A percentile compares a stretch with the other conserved stretches of the same genome.
phyloP scores from a whole-genome alignment of 2,113 vertebrate genomes.

The Pterocles burchelli region DNA sequence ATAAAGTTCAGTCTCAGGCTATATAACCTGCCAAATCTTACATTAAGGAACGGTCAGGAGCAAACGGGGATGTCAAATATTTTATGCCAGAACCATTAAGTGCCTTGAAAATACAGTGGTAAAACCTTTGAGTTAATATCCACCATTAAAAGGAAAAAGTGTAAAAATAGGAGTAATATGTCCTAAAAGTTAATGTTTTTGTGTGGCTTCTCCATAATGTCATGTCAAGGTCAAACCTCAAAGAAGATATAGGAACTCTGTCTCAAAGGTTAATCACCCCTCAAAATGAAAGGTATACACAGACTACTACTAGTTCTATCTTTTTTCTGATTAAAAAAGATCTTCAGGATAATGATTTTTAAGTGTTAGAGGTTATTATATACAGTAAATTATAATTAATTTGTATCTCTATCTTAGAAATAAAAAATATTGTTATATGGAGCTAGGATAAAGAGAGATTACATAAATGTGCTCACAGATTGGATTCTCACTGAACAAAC shows the following conservation, averaged over 20 bases:
- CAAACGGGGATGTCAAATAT: not conserved
- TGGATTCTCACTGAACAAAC: not conserved
- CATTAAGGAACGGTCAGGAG: not conserved
- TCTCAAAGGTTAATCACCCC: not conserved
- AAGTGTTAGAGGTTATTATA: not conserved
- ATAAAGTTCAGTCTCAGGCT: not conserved
- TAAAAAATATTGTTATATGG: not conserved
- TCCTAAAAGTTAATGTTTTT: not conserved
- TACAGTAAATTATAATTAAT: not conserved
- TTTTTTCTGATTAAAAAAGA: not conserved
- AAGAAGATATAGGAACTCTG: not conserved
- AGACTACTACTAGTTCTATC: not conserved
- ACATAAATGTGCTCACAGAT: not conserved
- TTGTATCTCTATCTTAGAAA: not conserved
- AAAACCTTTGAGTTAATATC: not conserved
- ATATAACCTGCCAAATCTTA: not conserved
- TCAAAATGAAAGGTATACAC: not conserved
- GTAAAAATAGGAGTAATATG: not conserved
- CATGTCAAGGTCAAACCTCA: not conserved
- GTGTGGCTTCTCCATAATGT: not conserved
- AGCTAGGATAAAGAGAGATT: not conserved
- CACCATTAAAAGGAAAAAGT: not conserved
- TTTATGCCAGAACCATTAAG: not conserved
- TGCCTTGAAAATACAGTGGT: not conserved
- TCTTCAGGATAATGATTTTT: not conserved